Conservation (phyloP, 2,797 vertebrate genomes). For the Pterois miles region DNA sequence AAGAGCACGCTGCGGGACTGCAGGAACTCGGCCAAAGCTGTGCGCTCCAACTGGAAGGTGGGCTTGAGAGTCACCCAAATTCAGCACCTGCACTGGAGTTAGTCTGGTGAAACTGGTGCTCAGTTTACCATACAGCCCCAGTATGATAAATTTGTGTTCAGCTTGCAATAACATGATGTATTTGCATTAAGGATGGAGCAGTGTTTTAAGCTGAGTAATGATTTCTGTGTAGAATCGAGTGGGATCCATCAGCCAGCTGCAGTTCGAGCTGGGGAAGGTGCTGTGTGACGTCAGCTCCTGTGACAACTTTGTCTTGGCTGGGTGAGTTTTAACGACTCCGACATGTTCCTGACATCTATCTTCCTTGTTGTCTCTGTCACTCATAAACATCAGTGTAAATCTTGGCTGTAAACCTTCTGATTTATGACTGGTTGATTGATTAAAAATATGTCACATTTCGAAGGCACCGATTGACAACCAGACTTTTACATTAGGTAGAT, state of each 20-base stretch:
- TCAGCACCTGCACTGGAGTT: not conserved
- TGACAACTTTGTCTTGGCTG: conserved; percentile 89
- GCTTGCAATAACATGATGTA: not conserved
- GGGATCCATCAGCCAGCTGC: conserved; percentile 92
- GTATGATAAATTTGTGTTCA: not conserved
- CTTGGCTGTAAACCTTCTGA: not conserved
- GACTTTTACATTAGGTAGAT: not conserved
- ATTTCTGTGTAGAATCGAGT: conserved; percentile 88
- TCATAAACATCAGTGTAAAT: not conserved
- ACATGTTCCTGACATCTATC: not conserved
- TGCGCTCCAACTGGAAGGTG: conserved; percentile 97
- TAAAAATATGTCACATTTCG: not conserved
- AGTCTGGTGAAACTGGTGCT: not conserved
- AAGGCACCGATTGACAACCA: no score
- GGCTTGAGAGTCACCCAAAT: conserved; percentile 1
- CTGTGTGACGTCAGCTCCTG: conserved; percentile 91
- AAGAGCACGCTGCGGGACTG: conserved; percentile 90
- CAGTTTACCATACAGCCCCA: not conserved
- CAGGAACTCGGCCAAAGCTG: conserved; percentile 82
- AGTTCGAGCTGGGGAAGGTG: conserved; percentile 90
- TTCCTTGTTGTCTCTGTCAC: not conserved
- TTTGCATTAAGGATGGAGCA: not conserved
- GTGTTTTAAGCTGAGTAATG: not conserved
- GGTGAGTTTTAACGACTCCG: conserved; percentile 83
- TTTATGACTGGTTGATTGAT: not conserved